phyloP scores from a whole-genome alignment of 1,140 invertebrate genomes.

The Drosophila elegans region DNA sequence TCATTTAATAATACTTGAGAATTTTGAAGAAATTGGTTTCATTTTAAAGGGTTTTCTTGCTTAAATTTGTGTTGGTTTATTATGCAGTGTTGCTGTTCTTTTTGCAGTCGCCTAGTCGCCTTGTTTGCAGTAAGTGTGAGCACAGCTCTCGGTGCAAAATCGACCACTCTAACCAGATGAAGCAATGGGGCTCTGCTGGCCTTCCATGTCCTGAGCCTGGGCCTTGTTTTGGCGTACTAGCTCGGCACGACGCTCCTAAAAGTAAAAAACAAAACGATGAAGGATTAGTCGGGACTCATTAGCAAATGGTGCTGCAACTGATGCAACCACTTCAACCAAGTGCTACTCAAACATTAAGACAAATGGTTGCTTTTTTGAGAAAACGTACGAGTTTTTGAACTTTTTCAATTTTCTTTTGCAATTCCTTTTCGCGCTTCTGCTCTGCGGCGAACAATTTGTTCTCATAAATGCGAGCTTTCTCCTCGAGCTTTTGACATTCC shows the following conservation, averaged over 20 bases:
- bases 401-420: slow-evolving; percentile 92
- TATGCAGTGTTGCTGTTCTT: slow-evolving; percentile 38
- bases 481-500: slow-evolving; percentile 88
- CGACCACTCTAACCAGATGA: slow-evolving; percentile 71
- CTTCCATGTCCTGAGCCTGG: slow-evolving; percentile 70
- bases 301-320: background rate
- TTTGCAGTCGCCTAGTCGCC: slow-evolving; percentile 15
- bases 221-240: slow-evolving; percentile 94
- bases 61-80: slow-evolving; percentile 53
- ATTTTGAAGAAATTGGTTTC: slow-evolving; percentile 60
- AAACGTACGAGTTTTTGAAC: slow-evolving; percentile 91
- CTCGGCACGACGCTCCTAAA: slow-evolving; percentile 93
- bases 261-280: slow-evolving; percentile 31
- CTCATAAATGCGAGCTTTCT: slow-evolving; percentile 89
- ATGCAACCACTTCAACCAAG: slow-evolving; percentile 1
- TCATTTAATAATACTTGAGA: slow-evolving; percentile 66
- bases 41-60: slow-evolving; percentile 39
- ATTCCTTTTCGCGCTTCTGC: slow-evolving; percentile 91
- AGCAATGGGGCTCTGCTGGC: slow-evolving; percentile 71
- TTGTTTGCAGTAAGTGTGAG: slow-evolving; percentile 22
- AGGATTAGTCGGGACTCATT: background rate
- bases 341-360: slow-evolving; percentile 47
- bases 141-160: slow-evolving; percentile 21
- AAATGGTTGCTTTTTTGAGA: slow-evolving; percentile 20
- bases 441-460: slow-evolving; percentile 90